Base-by-base conservation (phyloP, 2,113 vertebrate genomes). In the Microcebus jonahi region DNA sequence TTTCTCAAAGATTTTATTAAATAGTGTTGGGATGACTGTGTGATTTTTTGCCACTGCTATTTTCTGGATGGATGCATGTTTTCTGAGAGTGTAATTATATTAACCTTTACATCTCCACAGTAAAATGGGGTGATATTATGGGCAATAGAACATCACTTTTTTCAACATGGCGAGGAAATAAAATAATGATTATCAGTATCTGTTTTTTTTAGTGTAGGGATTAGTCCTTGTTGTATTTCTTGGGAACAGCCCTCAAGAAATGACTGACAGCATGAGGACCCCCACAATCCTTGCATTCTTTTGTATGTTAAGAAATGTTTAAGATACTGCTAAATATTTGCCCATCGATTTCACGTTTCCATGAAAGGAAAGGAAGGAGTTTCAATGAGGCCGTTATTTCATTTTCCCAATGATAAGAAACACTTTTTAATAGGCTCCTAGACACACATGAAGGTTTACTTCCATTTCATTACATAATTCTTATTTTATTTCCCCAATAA, bases 11-110 rank as follows among this genome's bases (percentile, higher is more conserved):
- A 73, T 39, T 31, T n/a, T 67, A 29, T 55, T 55, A 55, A 53
- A 55, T 55, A 55, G 31, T n/a, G 14, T n/a, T 5, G 18, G 29
- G 25, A 1, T 15, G 4, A 1, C 4, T 9, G 11, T 0, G 0
- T 6, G 5, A 29, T 34, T 29, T 70, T n/a, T n/a, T 27, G 23
- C 14, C 29, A 0, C 4, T 14, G 11, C 27, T 3, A 53, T 8
- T 6, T 4, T 14, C 6, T 34, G 9, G 2, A 29, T 27, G 67
- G 23, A 88, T 31, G 17, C 0, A 11, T 25, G 59, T 18, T 31
- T 59, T 9, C 13, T 29, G 34, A 23, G 4, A 6, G 11, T 11
- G 4, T 34, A 25, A 31, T n/a, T 8, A 21, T 31, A 12, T 18
- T 23, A 6, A 55, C 21, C 6, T 2, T 29, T 29, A 25, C 17